phyloP scores from a whole-genome alignment of 2,888 invertebrate genomes.

The Empis livida region DNA sequence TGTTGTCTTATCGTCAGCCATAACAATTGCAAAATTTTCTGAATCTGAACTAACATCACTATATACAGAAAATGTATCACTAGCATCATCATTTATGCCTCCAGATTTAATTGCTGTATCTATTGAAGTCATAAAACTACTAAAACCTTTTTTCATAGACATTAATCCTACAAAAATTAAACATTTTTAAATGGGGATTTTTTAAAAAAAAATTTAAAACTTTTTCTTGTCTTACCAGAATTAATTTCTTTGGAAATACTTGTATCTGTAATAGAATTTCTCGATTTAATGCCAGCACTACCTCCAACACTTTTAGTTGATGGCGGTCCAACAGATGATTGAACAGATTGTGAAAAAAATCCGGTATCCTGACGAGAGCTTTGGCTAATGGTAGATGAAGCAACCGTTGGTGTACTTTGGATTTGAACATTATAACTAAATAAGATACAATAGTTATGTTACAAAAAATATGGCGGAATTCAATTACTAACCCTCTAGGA shows the following conservation, averaged over 20 bases:
- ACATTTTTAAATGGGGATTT: not conserved
- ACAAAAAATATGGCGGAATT: not conserved
- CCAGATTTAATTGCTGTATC: slow-evolving; percentile 65
- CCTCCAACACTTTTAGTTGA: slow-evolving; percentile 15
- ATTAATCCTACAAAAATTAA: slow-evolving; percentile 42
- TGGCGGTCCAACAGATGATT: slow-evolving; percentile 30
- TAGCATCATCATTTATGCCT: slow-evolving; percentile 51
- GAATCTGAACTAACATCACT: slow-evolving; percentile 83
- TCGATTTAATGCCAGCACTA: slow-evolving; percentile 7
- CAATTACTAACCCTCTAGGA: slow-evolving; percentile 29
- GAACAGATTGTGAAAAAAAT: slow-evolving; percentile 21
- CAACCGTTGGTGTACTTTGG: slow-evolving; percentile 28
- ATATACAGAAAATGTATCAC: slow-evolving; percentile 59
- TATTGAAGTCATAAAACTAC: slow-evolving; percentile 68
- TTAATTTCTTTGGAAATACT: slow-evolving; percentile 39
- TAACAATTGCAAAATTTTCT: slow-evolving; percentile 67
- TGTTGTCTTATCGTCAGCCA: slow-evolving; percentile 49
- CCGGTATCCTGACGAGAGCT: slow-evolving; percentile 28
- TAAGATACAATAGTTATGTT: not conserved
- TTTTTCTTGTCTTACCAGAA: slow-evolving; percentile 35
- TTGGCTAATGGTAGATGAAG: slow-evolving; percentile 26
- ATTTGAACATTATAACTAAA: slow-evolving; percentile 34
- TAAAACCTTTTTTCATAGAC: slow-evolving; percentile 73
- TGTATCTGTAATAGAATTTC: slow-evolving; percentile 23
- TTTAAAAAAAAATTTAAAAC: not conserved